These are phyloP conservation scores for Ardeotis arabs DNA, from an alignment of 2,113 vertebrate species.

Conservation along the genomic window DNA sequence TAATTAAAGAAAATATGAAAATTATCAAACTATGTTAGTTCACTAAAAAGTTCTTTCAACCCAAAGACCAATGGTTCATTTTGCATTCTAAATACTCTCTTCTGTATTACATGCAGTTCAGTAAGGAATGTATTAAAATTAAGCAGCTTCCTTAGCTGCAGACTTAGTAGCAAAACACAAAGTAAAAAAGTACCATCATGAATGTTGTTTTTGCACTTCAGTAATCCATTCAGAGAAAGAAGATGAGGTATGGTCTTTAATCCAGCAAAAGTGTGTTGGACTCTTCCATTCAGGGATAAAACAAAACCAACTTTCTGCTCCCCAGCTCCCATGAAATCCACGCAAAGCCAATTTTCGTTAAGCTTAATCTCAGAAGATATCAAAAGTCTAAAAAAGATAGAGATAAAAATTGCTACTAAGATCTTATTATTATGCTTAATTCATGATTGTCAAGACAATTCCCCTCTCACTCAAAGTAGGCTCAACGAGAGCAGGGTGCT, in stretches of 20 bases:
- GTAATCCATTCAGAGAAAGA: conserved; percentile 68
- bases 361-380: conserved; percentile 73
- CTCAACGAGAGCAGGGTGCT: not conserved
- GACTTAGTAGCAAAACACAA: not conserved
- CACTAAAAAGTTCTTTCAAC: not conserved
- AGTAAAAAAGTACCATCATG: conserved; percentile 74
- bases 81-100: not conserved
- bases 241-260: conserved; percentile 68
- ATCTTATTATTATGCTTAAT: not conserved
- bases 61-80: not conserved
- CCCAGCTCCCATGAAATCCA: conserved; percentile 42
- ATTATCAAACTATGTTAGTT: not conserved
- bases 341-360: conserved; percentile 34
- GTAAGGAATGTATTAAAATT: not conserved
- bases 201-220: conserved; percentile 67
- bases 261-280: conserved; percentile 72
- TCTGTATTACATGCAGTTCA: not conserved
- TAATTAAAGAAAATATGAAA: not conserved
- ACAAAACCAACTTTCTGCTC: conserved; percentile 49
- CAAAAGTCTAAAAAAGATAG: conserved; percentile 69
- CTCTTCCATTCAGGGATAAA: conserved; percentile 70
- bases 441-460: not conserved
- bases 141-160: not conserved
- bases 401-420: not conserved
- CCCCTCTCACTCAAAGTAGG: not conserved